Percentiles rank a stretch among this genome's conserved stretches.
Evolutionary conservation across 2,113 vertebrate species (phyloP).

Genomic region (Vidua macroura): DNA sequence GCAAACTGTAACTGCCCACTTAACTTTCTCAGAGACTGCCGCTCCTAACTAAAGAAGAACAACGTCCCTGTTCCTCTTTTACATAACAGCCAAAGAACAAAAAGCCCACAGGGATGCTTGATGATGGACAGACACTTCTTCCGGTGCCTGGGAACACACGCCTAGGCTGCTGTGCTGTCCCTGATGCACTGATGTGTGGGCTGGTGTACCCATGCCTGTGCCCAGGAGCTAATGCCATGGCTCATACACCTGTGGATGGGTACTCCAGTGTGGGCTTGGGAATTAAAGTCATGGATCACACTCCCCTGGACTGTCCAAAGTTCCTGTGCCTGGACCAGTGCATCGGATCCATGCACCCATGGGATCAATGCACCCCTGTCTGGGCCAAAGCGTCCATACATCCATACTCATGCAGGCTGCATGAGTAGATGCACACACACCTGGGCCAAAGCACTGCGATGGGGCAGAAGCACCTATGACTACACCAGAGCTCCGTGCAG

Average conservation of each 20-base stretch:
- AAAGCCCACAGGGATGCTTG: neutral
- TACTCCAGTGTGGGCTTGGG: neutral
- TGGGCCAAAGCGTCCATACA: neutral
- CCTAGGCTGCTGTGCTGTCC: neutral
- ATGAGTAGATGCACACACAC: fast-evolving
- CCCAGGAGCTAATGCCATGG: fast-evolving
- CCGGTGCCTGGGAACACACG: neutral
- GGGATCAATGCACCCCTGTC: neutral
- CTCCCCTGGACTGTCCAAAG: neutral
- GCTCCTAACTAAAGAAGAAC: neutral
- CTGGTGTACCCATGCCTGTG: fast-evolving
- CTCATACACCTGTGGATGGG: too few species aligned
- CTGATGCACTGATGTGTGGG: fast-evolving
- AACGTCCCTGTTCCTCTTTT: neutral
- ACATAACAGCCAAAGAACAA: neutral
- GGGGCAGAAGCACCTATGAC: neutral
- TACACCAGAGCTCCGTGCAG: neutral
- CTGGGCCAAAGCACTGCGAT: fast-evolving
- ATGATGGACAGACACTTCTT: neutral
- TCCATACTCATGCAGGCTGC: neutral
- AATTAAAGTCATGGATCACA: fast-evolving
- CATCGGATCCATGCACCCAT: neutral
- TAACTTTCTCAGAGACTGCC: neutral
- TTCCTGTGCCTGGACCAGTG: too few species aligned
- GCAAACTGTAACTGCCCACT: neutral